Percentiles rank a stretch among this genome's conserved stretches.
phyloP scores from a whole-genome alignment of 2,888 invertebrate genomes.

The Heteromurus nitidus region DNA sequence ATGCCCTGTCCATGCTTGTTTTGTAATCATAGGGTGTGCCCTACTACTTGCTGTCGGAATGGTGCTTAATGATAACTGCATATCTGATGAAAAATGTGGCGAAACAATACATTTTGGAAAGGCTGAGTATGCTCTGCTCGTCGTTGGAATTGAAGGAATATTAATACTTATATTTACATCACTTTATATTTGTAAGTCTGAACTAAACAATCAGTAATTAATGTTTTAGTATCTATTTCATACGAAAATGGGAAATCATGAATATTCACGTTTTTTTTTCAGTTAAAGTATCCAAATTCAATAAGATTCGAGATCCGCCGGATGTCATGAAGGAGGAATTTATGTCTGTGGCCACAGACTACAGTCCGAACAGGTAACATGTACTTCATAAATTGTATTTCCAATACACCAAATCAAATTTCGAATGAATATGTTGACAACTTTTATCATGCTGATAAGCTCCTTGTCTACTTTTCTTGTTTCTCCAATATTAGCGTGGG shows the following conservation, averaged over 20 bases:
- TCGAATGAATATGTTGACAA: too few species aligned
- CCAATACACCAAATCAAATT: too few species aligned
- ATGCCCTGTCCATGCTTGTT: neutral
- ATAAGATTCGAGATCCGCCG: slow-evolving; percentile 79
- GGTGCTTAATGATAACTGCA: slow-evolving; percentile 74
- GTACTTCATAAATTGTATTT: too few species aligned
- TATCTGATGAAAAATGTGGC: slow-evolving; percentile 78
- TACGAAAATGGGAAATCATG: too few species aligned
- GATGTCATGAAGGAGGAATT: slow-evolving; percentile 82
- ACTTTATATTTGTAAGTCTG: slow-evolving; percentile 78
- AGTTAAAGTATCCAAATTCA: slow-evolving; percentile 81
- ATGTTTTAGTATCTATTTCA: too few species aligned
- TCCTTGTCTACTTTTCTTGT: too few species aligned
- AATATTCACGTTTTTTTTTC: slow-evolving; percentile 73
- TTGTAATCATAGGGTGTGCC: slow-evolving; percentile 77
- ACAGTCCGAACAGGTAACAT: slow-evolving; percentile 71
- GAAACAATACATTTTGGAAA: slow-evolving; percentile 78
- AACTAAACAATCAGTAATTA: too few species aligned
- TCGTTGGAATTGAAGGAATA: slow-evolving; percentile 78
- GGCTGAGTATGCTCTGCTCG: slow-evolving; percentile 79
- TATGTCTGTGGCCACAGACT: slow-evolving; percentile 78
- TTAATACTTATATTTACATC: slow-evolving; percentile 78
- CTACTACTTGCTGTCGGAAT: slow-evolving; percentile 77
- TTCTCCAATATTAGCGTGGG: too few species aligned
- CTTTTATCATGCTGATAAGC: too few species aligned